Conservation (phyloP, 2,113 vertebrate genomes). For the Peromyscus maniculatus region DNA sequence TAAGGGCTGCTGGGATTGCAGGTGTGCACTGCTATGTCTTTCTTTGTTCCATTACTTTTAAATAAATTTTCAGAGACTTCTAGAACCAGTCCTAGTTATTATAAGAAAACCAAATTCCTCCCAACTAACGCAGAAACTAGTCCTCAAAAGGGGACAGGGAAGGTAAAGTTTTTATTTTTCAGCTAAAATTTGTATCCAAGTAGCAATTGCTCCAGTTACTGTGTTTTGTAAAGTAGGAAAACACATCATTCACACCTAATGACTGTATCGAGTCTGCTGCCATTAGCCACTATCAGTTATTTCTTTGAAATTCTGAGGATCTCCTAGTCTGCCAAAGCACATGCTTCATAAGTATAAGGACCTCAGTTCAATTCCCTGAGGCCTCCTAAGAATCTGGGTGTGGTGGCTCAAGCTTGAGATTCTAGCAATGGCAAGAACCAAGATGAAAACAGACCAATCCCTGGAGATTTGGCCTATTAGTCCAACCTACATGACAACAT, state of each 20-base stretch:
- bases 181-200: background rate
- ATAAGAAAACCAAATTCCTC: background rate
- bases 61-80: background rate
- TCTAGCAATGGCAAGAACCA: background rate
- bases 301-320: background rate
- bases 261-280: background rate
- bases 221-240: background rate
- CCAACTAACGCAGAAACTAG: background rate
- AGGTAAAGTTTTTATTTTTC: background rate
- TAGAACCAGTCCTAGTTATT: background rate
- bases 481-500: background rate
- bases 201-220: background rate
- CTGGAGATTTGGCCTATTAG: background rate
- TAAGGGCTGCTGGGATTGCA: background rate
- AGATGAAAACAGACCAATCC: background rate
- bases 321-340: background rate
- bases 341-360: background rate
- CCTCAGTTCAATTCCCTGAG: background rate
- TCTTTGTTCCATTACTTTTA: background rate
- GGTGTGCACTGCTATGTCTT: background rate
- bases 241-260: background rate
- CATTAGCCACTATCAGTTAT: background rate
- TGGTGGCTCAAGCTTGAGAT: background rate
- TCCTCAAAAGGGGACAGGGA: background rate
- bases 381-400: too few species aligned